Percentiles rank a stretch among this genome's conserved stretches.
Evolutionary conservation across 2,797 vertebrate genomes (phyloP).

Genomic region (Manis pentadactyla): DNA sequence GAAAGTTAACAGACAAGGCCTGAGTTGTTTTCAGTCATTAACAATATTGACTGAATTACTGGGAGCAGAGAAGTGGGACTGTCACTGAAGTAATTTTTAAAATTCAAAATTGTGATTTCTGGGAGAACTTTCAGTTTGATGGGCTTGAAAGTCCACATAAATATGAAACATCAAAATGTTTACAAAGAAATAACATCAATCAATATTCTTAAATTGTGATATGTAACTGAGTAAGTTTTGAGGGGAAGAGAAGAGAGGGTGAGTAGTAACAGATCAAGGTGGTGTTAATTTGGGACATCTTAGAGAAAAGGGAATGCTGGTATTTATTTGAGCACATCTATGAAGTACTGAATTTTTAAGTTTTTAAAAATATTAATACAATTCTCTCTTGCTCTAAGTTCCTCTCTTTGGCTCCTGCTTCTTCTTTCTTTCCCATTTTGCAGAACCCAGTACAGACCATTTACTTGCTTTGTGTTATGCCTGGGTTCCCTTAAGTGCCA

Average conservation of each 20-base stretch:
- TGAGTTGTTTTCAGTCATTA: slow-evolving; percentile 28
- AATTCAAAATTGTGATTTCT: slow-evolving; percentile 8
- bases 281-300: background rate
- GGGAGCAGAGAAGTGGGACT: background rate
- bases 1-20: slow-evolving; percentile 26
- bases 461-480: slow-evolving; percentile 19
- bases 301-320: background rate
- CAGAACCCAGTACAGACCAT: background rate
- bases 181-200: background rate
- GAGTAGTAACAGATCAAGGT: background rate
- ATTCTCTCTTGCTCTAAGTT: background rate
- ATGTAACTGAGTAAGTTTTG: background rate
- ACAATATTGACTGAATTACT: background rate
- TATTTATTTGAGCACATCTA: background rate
- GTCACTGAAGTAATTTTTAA: background rate
- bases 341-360: background rate
- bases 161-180: background rate
- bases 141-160: background rate
- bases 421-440: background rate
- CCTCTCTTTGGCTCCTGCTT: background rate
- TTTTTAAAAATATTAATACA: background rate
- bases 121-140: background rate
- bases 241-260: background rate
- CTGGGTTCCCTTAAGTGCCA: slow-evolving; percentile 75
- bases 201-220: background rate